Conservation (phyloP, 2,113 vertebrate species). For the Siniperca chuatsi region DNA sequence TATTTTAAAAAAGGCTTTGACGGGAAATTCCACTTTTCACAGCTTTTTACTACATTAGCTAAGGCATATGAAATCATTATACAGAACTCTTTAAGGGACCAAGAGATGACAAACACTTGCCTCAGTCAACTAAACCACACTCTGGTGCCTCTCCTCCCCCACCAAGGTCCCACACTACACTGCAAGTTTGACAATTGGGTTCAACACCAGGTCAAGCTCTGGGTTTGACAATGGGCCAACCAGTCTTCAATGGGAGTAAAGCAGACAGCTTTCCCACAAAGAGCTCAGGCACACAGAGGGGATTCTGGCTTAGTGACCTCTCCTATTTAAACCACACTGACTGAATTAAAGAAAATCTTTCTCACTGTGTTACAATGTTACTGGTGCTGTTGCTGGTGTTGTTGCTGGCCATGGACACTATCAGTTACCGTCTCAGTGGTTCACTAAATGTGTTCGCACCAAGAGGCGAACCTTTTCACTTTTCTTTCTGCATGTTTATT, state of each 20-base stretch:
- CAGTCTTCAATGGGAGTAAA: slow-evolving; percentile 96
- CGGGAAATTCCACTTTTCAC: slow-evolving; percentile 61
- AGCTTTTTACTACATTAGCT: slow-evolving; percentile 54
- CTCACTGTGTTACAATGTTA: slow-evolving; percentile 44
- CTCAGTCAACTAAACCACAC: slow-evolving; percentile 73
- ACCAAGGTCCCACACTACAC: slow-evolving; percentile 89
- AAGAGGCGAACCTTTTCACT: slow-evolving; percentile 3
- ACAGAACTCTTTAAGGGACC: slow-evolving; percentile 55
- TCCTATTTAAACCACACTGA: slow-evolving; percentile 79
- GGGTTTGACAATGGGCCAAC: slow-evolving; percentile 94
- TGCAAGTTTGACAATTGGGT: slow-evolving; percentile 97
- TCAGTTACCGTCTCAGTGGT: slow-evolving; percentile 29
- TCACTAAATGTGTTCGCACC: slow-evolving; percentile 27
- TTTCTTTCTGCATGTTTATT: slow-evolving; percentile 36
- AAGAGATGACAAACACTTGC: slow-evolving; percentile 77
- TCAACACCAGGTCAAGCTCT: slow-evolving; percentile 98
- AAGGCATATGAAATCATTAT: slow-evolving; percentile 52
- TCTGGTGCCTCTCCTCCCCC: slow-evolving; percentile 74
- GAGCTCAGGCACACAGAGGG: slow-evolving; percentile 81
- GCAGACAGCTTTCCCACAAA: slow-evolving; percentile 85
- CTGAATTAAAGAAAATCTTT: slow-evolving; percentile 74
- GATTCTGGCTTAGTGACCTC: slow-evolving; percentile 84
- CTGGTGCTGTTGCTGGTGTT: slow-evolving; percentile 39
- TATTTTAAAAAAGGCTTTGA: slow-evolving; percentile 23
- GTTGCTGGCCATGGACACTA: slow-evolving; percentile 49